These are phyloP conservation scores for Orius laevigatus DNA, from an alignment of 1,140 invertebrate genomes.

Conservation along the genomic window DNA sequence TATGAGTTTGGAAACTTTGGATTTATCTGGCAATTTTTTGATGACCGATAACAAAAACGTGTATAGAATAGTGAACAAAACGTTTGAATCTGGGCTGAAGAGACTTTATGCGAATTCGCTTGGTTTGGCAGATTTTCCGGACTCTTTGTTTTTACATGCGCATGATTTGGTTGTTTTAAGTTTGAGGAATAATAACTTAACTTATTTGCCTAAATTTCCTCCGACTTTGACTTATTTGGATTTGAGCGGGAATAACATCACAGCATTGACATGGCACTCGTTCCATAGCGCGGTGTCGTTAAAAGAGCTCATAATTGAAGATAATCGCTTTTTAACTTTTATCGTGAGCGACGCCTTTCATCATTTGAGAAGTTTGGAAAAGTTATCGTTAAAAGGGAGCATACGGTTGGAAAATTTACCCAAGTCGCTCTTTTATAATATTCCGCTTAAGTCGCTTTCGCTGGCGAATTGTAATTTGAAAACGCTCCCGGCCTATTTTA, in stretches of 20 bases:
- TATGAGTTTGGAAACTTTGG: slow-evolving; percentile 1
- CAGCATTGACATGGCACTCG: not conserved
- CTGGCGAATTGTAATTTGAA: slow-evolving; percentile 11
- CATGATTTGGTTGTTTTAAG: not conserved
- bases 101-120: not conserved
- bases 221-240: slow-evolving; percentile 6
- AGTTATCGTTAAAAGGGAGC: slow-evolving; percentile 13
- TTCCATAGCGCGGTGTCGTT: not conserved
- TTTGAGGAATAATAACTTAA: slow-evolving; percentile 9
- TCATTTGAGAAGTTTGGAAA: not conserved
- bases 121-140: not conserved
- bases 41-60: not conserved
- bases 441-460: slow-evolving; percentile 5
- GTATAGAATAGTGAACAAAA: not conserved
- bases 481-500: slow-evolving; percentile 2
- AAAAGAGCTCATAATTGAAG: slow-evolving; percentile 6
- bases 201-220: slow-evolving; percentile 7
- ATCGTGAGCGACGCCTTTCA: slow-evolving; percentile 8
- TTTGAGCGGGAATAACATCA: slow-evolving; percentile 9
- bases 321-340: slow-evolving; percentile 2
- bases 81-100: not conserved
- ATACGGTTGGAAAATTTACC: slow-evolving; percentile 4
- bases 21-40: slow-evolving; percentile 11
- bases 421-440: not conserved
- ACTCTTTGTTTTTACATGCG: not conserved